Evolutionary conservation across 2,113 vertebrate species (phyloP).

Genomic region (Hypanus sabinus): DNA sequence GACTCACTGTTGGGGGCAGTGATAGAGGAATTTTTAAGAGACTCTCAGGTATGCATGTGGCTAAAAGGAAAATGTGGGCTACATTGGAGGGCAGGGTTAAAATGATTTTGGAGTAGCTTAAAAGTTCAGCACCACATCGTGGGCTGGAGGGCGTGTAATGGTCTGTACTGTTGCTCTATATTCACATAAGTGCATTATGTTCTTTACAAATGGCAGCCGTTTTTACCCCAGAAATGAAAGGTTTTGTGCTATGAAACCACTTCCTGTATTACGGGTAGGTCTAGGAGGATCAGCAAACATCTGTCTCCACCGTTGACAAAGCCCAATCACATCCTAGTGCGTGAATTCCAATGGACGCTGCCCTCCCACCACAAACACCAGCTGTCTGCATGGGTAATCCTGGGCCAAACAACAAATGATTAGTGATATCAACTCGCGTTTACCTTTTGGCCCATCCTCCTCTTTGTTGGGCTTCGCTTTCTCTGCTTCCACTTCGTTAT

Average conservation of each 20-base stretch:
- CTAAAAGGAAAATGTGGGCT: no score
- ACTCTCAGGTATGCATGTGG: no score
- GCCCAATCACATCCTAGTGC: no score
- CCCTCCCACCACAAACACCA: not conserved
- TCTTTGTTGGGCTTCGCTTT: slow-evolving; percentile 64
- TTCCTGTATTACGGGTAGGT: not conserved
- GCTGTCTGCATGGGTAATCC: not conserved
- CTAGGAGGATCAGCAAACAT: no score
- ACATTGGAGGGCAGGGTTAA: no score
- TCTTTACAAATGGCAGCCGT: not conserved
- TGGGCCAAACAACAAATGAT: not conserved
- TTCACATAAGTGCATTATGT: not conserved
- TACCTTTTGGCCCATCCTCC: slow-evolving; percentile 77
- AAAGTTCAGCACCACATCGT: no score
- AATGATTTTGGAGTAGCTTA: no score
- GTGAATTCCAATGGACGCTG: not conserved
- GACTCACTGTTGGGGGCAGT: no score
- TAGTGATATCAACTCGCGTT: not conserved
- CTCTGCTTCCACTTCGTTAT: slow-evolving; percentile 58
- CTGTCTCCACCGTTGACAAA: no score
- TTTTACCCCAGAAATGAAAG: not conserved
- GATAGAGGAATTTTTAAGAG: no score
- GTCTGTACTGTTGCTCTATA: no score
- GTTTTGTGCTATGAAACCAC: not conserved
- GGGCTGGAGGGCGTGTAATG: no score